phyloP scores from a whole-genome alignment of 1,140 invertebrate species.

The Mycetomoellerius zeteki region DNA sequence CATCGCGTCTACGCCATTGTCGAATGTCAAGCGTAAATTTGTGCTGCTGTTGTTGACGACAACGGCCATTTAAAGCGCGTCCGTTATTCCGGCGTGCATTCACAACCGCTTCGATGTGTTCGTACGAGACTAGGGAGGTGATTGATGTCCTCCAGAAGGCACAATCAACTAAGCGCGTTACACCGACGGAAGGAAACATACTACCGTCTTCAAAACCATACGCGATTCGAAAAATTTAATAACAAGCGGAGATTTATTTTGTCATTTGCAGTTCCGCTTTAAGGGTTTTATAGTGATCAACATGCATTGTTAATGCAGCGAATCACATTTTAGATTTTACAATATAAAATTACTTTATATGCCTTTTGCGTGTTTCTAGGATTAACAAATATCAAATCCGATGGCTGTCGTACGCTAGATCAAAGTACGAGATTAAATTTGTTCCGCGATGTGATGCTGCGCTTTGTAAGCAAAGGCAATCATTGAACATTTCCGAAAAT shows the following conservation, averaged over 20 bases:
- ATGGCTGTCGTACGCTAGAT: background rate
- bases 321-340: background rate
- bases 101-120: constrained; percentile 38
- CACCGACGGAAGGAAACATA: constrained; percentile 22
- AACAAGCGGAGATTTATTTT: constrained; percentile 26
- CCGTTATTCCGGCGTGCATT: constrained; percentile 42
- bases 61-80: constrained; percentile 48
- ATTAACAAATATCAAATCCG: background rate
- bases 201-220: constrained; percentile 23
- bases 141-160: constrained; percentile 66
- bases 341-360: background rate
- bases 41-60: constrained; percentile 39
- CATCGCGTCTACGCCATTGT: background rate
- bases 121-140: constrained; percentile 59
- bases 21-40: constrained; percentile 24
- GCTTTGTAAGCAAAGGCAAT: background rate
- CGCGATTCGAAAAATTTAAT: constrained; percentile 24
- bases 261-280: constrained; percentile 19
- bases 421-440: background rate
- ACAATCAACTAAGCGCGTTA: constrained; percentile 61
- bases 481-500: background rate
- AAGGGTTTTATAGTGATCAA: background rate
- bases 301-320: background rate
- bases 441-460: background rate
- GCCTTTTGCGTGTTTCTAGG: background rate